A percentile compares a stretch with the other conserved stretches of the same genome.
Conservation (phyloP, 2,113 vertebrate species). For the Leptosomus discolor region DNA sequence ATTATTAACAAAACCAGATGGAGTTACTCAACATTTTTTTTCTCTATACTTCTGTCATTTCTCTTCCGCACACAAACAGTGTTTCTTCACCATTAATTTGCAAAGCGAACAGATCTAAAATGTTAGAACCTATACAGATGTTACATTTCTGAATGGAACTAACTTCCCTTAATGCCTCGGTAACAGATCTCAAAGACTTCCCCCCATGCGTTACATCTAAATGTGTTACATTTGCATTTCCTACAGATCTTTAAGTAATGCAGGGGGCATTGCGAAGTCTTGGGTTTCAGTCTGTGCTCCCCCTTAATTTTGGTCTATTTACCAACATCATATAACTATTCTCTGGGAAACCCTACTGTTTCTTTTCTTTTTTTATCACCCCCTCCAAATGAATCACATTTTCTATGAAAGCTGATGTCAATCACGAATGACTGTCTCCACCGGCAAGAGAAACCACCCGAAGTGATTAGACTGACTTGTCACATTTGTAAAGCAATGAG, state of each 20-base stretch:
- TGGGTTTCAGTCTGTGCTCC: background rate
- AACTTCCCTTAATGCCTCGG: background rate
- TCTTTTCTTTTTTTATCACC: background rate
- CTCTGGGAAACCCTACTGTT: background rate
- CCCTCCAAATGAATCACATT: background rate
- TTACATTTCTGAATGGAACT: background rate
- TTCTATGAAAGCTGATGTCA: background rate
- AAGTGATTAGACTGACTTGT: background rate
- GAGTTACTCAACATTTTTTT: background rate
- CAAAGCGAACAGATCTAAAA: background rate
- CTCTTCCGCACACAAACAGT: background rate
- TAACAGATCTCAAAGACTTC: background rate
- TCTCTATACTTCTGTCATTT: background rate
- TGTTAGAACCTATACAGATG: background rate
- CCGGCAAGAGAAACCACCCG: background rate
- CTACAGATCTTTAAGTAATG: background rate
- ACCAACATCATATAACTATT: background rate
- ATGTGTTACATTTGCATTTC: background rate
- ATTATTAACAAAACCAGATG: background rate
- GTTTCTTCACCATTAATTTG: background rate
- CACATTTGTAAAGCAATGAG: background rate
- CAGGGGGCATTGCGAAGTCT: background rate
- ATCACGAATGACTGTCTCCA: background rate
- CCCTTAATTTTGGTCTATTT: background rate
- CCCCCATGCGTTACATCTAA: background rate